Evolutionary conservation across 2,888 invertebrate species (phyloP).

Genomic region (Nipponacmea schrenckii): DNA sequence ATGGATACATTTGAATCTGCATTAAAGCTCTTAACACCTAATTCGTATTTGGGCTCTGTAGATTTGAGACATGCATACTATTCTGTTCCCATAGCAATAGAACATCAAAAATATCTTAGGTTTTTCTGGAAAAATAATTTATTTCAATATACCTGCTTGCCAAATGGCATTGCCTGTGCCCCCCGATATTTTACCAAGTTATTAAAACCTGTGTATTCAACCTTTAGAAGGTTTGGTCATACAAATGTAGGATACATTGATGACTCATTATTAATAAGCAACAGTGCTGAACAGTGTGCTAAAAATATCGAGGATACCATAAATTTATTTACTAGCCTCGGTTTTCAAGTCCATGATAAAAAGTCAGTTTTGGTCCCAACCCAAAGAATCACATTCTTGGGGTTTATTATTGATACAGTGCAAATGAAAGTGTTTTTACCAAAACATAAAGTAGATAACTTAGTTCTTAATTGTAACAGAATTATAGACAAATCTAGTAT

Average conservation of each 20-base stretch:
- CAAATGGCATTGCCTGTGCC: slow-evolving; percentile 19
- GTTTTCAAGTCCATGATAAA: slow-evolving; percentile 8
- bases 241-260: neutral
- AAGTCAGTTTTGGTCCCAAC: slow-evolving; percentile 1
- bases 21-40: neutral
- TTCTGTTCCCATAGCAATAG: slow-evolving; percentile 15
- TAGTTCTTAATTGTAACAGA: neutral
- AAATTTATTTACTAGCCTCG: neutral
- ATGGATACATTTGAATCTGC: slow-evolving; percentile 1
- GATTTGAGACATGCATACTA: slow-evolving; percentile 22
- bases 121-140: slow-evolving; percentile 18
- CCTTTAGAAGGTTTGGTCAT: neutral
- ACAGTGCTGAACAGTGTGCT: neutral
- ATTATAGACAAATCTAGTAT: neutral
- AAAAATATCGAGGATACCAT: neutral
- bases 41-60: slow-evolving; percentile 1
- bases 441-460: neutral
- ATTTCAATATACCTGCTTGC: slow-evolving; percentile 21
- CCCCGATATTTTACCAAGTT: slow-evolving; percentile 24
- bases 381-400: slow-evolving; percentile 1
- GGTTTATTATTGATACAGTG: slow-evolving; percentile 14
- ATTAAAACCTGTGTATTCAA: slow-evolving; percentile 15
- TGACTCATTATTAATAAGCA: neutral
- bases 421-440: slow-evolving; percentile 13
- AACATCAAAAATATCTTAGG: slow-evolving; percentile 13